Base-by-base conservation (phyloP, 2,113 vertebrate species). In the Pseudorectes ferrugineus region DNA sequence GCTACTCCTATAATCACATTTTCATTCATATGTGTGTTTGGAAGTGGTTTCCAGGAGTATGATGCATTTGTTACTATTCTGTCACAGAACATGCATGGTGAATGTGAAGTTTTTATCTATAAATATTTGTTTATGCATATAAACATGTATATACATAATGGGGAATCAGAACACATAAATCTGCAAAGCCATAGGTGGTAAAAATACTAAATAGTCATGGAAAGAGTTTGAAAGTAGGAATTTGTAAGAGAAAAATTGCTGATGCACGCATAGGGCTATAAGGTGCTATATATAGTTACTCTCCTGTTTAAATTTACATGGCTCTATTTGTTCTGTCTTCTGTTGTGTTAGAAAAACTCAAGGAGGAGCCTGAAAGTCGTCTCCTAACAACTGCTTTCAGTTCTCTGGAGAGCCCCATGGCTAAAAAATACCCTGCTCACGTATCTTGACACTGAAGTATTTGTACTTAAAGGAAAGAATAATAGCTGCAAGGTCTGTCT, bases 401-500 rank as follows among this genome's bases (percentile, higher is more conserved):
- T 21, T 88, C 57, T 68, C 59, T 76, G 70, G 77, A 94, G 65
- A 65, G 17, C 24, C n/a, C 40, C 3, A 23, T 8, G 49, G 33
- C 74, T 85, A 62, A 92, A 91, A 89, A 62, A 54, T 66, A 59
- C 20, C 21, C 46, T 51, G 45, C 59, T 89, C 2, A 0, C 1
- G 0, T 46, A 36, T 62, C 42, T 84, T 61, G 38, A 59, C 12
- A 19, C 43, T 67, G 65, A 85, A 89, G 33, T 73, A 35, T 67
- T 83, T 92, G 59, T 77, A 58, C 71, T 91, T 82, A 86, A 86
- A 71, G 55, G 20, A 75, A 81, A 80, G 65, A 87, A 93, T 46
- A 88, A 93, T 86, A 88, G 57, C 89, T 92, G 23, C 65, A 36
- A 91, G 85, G 66, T 81, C 67, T 85, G 79, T 76, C 67, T 80